phyloP scores from a whole-genome alignment of 2,113 vertebrate species.

The Barbus barbus region DNA sequence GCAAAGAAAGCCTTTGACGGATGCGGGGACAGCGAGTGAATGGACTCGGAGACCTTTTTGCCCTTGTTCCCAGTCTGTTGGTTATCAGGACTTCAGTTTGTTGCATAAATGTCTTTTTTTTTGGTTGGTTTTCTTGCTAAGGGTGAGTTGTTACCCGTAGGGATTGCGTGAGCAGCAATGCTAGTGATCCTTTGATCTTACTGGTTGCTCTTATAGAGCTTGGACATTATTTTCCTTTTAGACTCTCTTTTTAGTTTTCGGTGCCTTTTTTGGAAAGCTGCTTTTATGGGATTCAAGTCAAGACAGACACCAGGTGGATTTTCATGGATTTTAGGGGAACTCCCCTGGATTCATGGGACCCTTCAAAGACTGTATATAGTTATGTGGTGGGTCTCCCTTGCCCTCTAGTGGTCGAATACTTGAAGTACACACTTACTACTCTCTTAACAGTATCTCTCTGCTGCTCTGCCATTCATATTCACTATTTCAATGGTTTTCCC shows the following conservation, averaged over 20 bases:
- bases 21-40: constrained; percentile 20
- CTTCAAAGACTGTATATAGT: constrained; percentile 30
- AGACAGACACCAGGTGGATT: constrained; percentile 26
- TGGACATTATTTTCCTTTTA: constrained; percentile 77
- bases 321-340: constrained; percentile 32
- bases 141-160: constrained; percentile 66
- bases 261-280: constrained; percentile 95
- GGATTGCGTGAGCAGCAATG: constrained; percentile 61
- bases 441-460: constrained; percentile 53
- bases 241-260: constrained; percentile 88
- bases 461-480: neutral
- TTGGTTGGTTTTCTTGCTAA: constrained; percentile 69
- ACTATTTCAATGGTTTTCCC: neutral
- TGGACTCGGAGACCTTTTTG: neutral
- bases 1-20: constrained; percentile 94
- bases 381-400: constrained; percentile 49
- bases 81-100: constrained; percentile 35
- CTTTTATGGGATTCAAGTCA: constrained; percentile 80
- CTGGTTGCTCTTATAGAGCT: constrained; percentile 89
- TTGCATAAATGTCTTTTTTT: constrained; percentile 64
- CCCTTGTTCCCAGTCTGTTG: constrained; percentile 3
- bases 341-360: constrained; percentile 26
- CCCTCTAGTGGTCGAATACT: constrained; percentile 71
- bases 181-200: constrained; percentile 63
- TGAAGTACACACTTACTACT: constrained; percentile 70